Conservation (phyloP, 2,888 invertebrate species). For the Eristalinus sepulchralis region DNA sequence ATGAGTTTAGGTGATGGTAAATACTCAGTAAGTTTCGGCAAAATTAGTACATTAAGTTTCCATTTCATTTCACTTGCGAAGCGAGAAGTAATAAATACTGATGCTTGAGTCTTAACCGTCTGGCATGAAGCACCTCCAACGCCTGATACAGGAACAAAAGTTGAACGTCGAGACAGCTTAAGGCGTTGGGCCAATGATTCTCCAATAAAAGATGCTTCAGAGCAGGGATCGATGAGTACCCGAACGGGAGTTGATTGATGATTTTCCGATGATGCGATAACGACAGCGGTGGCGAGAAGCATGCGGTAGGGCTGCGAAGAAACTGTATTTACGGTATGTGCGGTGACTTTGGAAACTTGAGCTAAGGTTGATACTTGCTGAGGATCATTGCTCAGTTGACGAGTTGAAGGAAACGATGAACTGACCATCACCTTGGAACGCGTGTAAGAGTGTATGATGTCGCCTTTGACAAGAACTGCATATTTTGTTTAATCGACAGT, state of each 20-base stretch:
- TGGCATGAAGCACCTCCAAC: neutral
- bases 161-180: neutral
- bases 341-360: neutral
- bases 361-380: neutral
- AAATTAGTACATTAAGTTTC: neutral
- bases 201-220: neutral
- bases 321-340: neutral
- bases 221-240: neutral
- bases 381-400: neutral
- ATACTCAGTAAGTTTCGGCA: neutral
- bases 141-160: conserved; percentile 5
- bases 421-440: neutral
- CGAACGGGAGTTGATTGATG: neutral
- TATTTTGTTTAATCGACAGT: neutral
- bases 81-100: neutral
- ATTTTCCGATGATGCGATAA: neutral
- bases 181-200: conserved; percentile 4
- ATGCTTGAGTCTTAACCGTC: neutral
- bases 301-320: neutral
- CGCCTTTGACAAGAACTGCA: neutral
- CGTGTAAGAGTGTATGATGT: neutral
- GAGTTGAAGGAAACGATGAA: neutral
- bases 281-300: neutral
- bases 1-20: neutral
- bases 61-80: neutral